A percentile compares a stretch with the other conserved stretches of the same genome.
These are phyloP conservation scores for Tubulanus polymorphus DNA, from an alignment of 2,888 invertebrate species.

Conservation along the genomic window DNA sequence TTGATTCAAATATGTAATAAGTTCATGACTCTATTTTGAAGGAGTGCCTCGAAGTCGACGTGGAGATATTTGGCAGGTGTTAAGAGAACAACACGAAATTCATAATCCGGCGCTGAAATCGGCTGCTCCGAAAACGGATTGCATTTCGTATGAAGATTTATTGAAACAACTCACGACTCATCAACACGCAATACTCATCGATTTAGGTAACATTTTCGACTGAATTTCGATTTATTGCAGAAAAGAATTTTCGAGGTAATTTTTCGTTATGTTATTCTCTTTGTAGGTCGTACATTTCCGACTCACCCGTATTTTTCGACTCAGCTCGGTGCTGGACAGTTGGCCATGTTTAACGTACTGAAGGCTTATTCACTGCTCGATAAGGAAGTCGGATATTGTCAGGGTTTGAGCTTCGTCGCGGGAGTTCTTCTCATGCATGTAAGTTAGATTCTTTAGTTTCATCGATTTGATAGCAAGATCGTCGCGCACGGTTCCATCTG, in stretches of 20 bases:
- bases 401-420: conserved; percentile 93
- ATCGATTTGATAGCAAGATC: too few relatives aligned
- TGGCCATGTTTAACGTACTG: conserved; percentile 87
- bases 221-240: too few relatives aligned
- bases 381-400: conserved; percentile 92
- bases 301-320: conserved; percentile 90
- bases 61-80: conserved; percentile 88
- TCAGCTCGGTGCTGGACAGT: conserved; percentile 85
- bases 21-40: conserved; percentile 39
- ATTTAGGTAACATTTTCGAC: conserved; percentile 65
- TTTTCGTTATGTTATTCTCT: not conserved
- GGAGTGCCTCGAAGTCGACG: conserved; percentile 81
- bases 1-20: too few relatives aligned
- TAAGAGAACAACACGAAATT: conserved; percentile 71
- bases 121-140: conserved; percentile 51
- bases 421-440: conserved; percentile 90
- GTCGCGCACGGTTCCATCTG: too few relatives aligned
- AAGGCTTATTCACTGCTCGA: conserved; percentile 95
- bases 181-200: conserved; percentile 94
- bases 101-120: conserved; percentile 23
- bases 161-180: conserved; percentile 86
- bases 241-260: not conserved
- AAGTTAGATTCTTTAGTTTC: too few relatives aligned
- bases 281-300: conserved; percentile 80
- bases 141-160: conserved; percentile 71